Evolutionary conservation across 2,797 vertebrate genomes (phyloP), one percentile per base, ranked within the genome.

Genomic region (Betta splendens): DNA sequence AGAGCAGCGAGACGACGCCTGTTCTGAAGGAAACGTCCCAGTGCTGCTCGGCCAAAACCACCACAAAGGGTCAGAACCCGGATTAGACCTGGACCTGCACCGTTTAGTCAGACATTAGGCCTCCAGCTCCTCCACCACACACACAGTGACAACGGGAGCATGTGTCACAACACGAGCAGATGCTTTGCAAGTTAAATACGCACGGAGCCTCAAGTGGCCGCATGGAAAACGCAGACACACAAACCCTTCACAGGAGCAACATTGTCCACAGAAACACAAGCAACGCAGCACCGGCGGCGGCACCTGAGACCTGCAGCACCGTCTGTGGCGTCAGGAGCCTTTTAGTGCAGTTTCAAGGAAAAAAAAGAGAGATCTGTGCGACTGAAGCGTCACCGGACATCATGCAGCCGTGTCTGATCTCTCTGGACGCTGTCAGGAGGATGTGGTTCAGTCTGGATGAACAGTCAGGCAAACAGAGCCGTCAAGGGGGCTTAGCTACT

Each of bases 81-180:
- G 38, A 49, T 38, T 22, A 67, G 42, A 49, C 49, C n/a, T 36
- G 72, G 5, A 25, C 5, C 50, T 64, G 57, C 62, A 46, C 23
- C 5, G 20, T 68, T 85, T 78, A 54, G 68, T 75, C 59, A 75
- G 58, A 77, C 58, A 64, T 64, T 9, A 57, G 26, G 6, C n/a
- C n/a, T n/a, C n/a, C n/a, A n/a, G n/a, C n/a, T n/a, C n/a, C n/a
- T n/a, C n/a, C n/a, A n/a, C n/a, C n/a, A n/a, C n/a, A n/a, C n/a
- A n/a, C n/a, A n/a, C n/a, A n/a, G n/a, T n/a, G n/a, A n/a, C n/a
- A n/a, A n/a, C n/a, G n/a, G n/a, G n/a, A n/a, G n/a, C n/a, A 44
- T 23, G 29, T 26, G 44, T 58, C 38, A 12, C 35, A 25, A 3
- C 36, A 31, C 13, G 33, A 20, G n/a, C 16, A 48, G 26, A 15